Evolutionary conservation across 2,888 invertebrate species (phyloP).

Genomic region (Piscicola geometra): DNA sequence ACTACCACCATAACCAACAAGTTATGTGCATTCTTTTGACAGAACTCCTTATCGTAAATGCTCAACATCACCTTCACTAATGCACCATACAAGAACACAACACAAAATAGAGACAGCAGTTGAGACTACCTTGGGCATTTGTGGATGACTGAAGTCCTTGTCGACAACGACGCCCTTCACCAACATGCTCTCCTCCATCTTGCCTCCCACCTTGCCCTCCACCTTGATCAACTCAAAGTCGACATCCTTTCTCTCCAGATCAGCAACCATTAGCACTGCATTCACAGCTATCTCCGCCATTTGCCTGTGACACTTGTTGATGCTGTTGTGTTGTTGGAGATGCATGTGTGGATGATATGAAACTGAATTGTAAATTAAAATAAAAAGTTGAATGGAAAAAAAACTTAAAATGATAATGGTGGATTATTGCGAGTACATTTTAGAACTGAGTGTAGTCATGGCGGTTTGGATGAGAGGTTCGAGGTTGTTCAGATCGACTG

Average conservation of each 20-base stretch:
- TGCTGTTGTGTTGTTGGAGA: conserved; percentile 57
- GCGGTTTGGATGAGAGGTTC: conserved; percentile 89
- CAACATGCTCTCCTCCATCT: conserved; percentile 90
- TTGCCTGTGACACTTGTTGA: conserved; percentile 90
- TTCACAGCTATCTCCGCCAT: conserved; percentile 99
- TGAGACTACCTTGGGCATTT: conserved; percentile 95
- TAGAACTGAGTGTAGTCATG: conserved; percentile 95
- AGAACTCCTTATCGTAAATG: no score
- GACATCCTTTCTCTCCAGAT: conserved; percentile 85
- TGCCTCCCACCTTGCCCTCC: conserved; percentile 92
- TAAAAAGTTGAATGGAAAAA: conserved; percentile 1
- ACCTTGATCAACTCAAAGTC: conserved; percentile 99
- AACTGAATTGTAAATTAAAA: neutral
- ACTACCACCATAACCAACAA: no score
- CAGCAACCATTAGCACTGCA: conserved; percentile 92
- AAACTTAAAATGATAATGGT: neutral
- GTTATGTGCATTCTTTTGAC: no score
- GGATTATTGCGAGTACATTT: conserved; percentile 66
- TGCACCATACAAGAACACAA: no score
- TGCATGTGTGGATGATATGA: neutral
- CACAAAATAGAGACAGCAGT: no score
- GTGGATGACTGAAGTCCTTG: conserved; percentile 97
- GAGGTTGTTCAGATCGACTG: conserved; percentile 71
- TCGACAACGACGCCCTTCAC: conserved; percentile 95
- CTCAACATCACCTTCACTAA: no score